Evolutionary conservation across 2,888 invertebrate genomes (phyloP), one percentile per base, ranked within the genome.

Genomic region (Lobophora halterata): DNA sequence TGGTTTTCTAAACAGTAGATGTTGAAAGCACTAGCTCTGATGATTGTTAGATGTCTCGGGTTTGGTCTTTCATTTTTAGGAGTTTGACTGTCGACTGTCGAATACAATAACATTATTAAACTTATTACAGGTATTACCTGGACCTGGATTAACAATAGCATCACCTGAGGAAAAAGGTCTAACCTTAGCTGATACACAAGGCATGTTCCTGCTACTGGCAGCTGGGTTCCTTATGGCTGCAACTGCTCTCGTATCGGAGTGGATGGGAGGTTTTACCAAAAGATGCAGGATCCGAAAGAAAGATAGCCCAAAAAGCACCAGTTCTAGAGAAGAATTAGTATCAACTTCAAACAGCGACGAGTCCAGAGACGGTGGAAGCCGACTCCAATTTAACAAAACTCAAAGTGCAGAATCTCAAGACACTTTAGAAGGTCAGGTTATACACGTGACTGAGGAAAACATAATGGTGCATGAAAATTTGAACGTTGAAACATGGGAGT

Each of bases 181-280:
- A n/a, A 92, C 92, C 1, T 77, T 94, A 14, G 94, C 93, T 58
- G 95, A 95, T 47, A 94, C 93, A 0, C 93, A 94, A 75, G 95
- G 95, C 5, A 95, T 94, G 93, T 95, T 94, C 61, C 72, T 95
- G 2, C 81, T 95, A 1, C 80, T 95, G 50, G 93, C 87, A 3
- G 89, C 91, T 21, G 95, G 95, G 0, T 92, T 93, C 61, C 61
- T 92, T 0, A 62, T 92, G 12, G 94, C 91, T 2, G 89, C 86
- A 0, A 77, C 90, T 2, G 90, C 91, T 2, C 73, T 94, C 5
- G 54, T 91, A 6, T 91, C 92, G 0, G 95, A 95, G 79, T 91
- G 91, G 79, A 89, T 93, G 60, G 92, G 93, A 9, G 93, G 93
- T 1, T 91, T 92, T 43, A 82, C 91, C 0, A 90, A 88, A 56